phyloP scores from a whole-genome alignment of 2,888 invertebrate species.

The Diabrotica balteata region DNA sequence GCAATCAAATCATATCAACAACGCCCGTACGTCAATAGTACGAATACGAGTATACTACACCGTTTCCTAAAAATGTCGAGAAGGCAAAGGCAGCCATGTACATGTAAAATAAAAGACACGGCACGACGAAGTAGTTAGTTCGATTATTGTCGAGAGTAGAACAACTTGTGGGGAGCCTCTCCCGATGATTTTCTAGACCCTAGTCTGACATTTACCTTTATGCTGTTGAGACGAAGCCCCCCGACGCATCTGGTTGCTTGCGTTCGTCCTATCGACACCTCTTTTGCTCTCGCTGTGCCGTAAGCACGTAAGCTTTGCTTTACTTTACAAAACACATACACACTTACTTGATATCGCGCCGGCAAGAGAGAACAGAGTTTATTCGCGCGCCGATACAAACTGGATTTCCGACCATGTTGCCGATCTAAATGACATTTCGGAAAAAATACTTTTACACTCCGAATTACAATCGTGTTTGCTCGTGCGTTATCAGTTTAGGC shows the following conservation, averaged over 20 bases:
- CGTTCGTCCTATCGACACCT: conserved; percentile 15
- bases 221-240: conserved; percentile 62
- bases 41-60: neutral
- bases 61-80: neutral
- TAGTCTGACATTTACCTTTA: conserved; percentile 59
- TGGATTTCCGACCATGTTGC: conserved; percentile 6
- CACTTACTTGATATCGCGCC: conserved; percentile 20
- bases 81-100: conserved; percentile 10
- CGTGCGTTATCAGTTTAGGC: neutral
- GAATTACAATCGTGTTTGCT: neutral
- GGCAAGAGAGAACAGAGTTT: neutral
- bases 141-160: conserved; percentile 3
- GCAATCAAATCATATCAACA: neutral
- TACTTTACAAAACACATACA: conserved; percentile 10
- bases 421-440: neutral
- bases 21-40: conserved; percentile 11
- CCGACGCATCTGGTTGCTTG: conserved; percentile 61
- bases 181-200: neutral
- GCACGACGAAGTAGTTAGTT: neutral
- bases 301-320: neutral
- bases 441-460: neutral
- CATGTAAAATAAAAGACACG: conserved; percentile 3
- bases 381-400: conserved; percentile 20
- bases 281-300: neutral
- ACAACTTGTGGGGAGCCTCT: conserved; percentile 6